Percentiles rank a stretch among this genome's conserved stretches.
Conservation (phyloP, 1,140 invertebrate genomes). For the Atta colombica region DNA sequence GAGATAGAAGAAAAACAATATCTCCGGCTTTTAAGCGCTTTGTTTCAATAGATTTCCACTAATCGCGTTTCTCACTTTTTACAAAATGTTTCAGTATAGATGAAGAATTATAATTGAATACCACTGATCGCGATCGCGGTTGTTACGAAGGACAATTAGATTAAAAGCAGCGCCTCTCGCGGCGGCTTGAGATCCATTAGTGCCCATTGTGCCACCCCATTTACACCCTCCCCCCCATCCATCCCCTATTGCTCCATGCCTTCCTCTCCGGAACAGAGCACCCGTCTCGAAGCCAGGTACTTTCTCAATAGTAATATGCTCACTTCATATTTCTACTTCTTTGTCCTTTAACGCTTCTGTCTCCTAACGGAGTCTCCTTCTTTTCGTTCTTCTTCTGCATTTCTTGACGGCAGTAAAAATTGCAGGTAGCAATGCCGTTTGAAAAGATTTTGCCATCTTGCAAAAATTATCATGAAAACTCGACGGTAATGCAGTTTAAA, state of each 20-base stretch:
- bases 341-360: conserved; percentile 68
- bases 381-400: conserved; percentile 69
- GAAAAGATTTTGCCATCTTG: conserved; percentile 80
- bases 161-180: conserved; percentile 87
- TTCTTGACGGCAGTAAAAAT: conserved; percentile 74
- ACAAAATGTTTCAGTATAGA: conserved; percentile 23
- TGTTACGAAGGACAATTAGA: conserved; percentile 86
- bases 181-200: conserved; percentile 87
- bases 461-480: conserved; percentile 77
- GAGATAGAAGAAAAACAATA: neutral
- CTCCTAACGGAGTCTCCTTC: conserved; percentile 39
- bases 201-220: conserved; percentile 86
- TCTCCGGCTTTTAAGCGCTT: conserved; percentile 1
- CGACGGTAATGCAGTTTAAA: conserved; percentile 79
- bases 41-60: conserved; percentile 23
- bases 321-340: conserved; percentile 84
- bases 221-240: conserved; percentile 80
- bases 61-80: neutral
- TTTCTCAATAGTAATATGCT: conserved; percentile 87
- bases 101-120: conserved; percentile 78
- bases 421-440: conserved; percentile 76
- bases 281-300: conserved; percentile 86
- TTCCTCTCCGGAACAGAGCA: conserved; percentile 79
- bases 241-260: conserved; percentile 73
- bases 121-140: conserved; percentile 80